These are phyloP conservation scores for Ophioderma brevispina DNA, from an alignment of 35 echinoderm and acorn worm genomes.

Conservation along the genomic window DNA sequence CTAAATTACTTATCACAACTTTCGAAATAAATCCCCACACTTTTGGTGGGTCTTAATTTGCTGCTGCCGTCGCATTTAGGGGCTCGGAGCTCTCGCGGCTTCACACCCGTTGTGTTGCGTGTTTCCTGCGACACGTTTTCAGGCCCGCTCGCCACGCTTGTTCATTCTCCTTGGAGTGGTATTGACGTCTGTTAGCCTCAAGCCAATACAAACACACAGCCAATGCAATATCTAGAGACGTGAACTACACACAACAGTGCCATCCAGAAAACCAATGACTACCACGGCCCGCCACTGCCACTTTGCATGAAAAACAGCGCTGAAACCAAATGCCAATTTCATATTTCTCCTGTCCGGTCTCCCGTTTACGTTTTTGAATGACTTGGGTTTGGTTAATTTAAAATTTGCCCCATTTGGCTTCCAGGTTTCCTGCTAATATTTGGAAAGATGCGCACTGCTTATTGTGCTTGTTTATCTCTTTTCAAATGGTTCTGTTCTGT, in stretches of 20 bases:
- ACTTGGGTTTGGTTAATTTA: neutral
- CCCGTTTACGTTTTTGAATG: neutral
- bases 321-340: conserved; percentile 13
- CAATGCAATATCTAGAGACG: neutral
- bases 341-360: conserved; percentile 4
- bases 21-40: neutral
- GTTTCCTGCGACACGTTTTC: neutral
- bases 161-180: neutral
- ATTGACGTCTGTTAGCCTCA: neutral
- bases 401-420: neutral
- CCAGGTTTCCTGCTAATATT: neutral
- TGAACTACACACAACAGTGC: neutral
- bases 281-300: too few relatives aligned
- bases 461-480: neutral
- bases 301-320: neutral
- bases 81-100: neutral
- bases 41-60: too few relatives aligned
- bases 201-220: neutral
- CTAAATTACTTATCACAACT: conserved; percentile 7
- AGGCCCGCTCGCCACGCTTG: neutral
- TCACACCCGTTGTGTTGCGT: neutral
- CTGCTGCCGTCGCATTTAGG: too few relatives aligned
- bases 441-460: neutral
- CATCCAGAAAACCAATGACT: neutral
- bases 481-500: neutral